Evolutionary conservation across 2,113 vertebrate genomes (phyloP), one percentile per base, ranked within the genome.

Genomic region (Brachirus orientalis): DNA sequence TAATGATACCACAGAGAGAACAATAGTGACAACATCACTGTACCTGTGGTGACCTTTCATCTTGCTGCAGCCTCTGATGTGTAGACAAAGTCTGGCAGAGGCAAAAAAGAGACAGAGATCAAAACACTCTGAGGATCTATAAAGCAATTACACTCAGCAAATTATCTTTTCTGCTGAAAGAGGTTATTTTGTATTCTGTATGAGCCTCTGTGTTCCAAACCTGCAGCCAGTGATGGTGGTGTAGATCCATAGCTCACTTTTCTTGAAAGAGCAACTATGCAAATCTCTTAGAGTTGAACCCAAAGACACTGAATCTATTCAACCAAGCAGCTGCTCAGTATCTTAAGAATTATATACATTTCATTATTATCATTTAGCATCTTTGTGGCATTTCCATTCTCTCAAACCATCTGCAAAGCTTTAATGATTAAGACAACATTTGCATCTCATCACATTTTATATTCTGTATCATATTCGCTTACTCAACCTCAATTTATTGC

Each of bases 11-110:
- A 55, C 20, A 57, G 45, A 62, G 77, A 63, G 73, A 86, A 88
- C 82, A 86, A 90, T 84, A 80, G 72, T 8, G 35, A 53, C 72
- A 75, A 48, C 62, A 72, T 52, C 69, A 65, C 55, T 68, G 67
- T 72, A 65, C 50, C 70, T 68, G 71, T 77, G 77, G 71, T 82
- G 79, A 86, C 83, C 79, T 86, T 83, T 89, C 63, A 87, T 83
- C 75, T 66, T 3, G 1, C 58, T 53, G 69, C 67, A 69, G 76
- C 75, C 67, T 86, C 58, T 84, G 79, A 85, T 84, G 68, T 82
- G 82, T 77, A 81, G 77, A 85, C 81, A 78, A 69, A 72, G 75
- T 75, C 75, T 88, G 86, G 88, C 83, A 85, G 41, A 50, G 67
- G 57, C 79, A 84, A 88, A 85, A 83, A 85, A 28, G 82, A 56